phyloP scores from a whole-genome alignment of 2,113 vertebrate species.

The Melanocharis versteri region DNA sequence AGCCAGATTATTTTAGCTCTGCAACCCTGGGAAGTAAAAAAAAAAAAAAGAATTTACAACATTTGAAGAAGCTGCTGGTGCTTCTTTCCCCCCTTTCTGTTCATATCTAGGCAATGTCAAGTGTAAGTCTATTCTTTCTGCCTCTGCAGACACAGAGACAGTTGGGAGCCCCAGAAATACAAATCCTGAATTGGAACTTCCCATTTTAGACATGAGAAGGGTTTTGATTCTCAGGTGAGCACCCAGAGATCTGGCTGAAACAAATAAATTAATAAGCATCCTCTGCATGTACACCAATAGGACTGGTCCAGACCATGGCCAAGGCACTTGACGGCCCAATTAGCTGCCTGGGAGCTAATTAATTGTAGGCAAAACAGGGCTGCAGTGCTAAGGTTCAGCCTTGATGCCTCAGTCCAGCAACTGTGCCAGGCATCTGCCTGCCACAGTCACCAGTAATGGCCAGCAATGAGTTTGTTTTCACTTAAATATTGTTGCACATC shows the following conservation, averaged over 20 bases:
- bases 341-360: not conserved
- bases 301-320: not conserved
- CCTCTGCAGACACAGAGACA: not conserved
- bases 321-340: not conserved
- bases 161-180: not conserved
- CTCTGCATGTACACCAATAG: not conserved
- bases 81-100: not conserved
- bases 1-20: slow-evolving; percentile 73
- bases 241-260: not conserved
- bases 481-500: not conserved
- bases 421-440: not conserved
- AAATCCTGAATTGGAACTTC: not conserved
- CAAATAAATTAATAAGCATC: not conserved
- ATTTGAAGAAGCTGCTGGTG: slow-evolving; percentile 57
- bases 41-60: slow-evolving; percentile 56
- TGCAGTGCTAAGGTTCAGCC: not conserved
- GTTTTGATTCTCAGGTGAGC: not conserved
- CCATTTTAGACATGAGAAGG: not conserved
- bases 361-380: not conserved
- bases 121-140: not conserved
- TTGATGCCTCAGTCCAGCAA: not conserved
- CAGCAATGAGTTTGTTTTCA: not conserved
- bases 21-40: slow-evolving; percentile 39
- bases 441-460: rapidly evolving
- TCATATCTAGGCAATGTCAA: not conserved